phyloP scores from a whole-genome alignment of 2,113 vertebrate species.

The Bombycilla garrulus region DNA sequence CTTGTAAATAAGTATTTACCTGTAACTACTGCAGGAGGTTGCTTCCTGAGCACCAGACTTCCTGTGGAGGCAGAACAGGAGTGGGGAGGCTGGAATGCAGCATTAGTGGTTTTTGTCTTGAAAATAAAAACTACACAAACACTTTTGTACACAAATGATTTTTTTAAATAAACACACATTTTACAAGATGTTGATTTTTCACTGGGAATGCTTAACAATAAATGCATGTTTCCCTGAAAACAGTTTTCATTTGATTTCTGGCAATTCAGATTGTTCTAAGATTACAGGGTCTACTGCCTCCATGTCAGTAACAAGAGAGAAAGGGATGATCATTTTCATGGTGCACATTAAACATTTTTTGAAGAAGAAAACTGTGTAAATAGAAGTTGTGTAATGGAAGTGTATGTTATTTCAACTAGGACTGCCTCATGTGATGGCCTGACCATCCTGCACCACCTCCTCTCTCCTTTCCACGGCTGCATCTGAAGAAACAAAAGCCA shows the following conservation, averaged over 20 bases:
- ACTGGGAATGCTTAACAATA: constrained; percentile 79
- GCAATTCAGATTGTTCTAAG: not conserved
- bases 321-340: not conserved
- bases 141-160: constrained; percentile 77
- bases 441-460: accelerated
- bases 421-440: not conserved
- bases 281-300: not conserved
- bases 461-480: not conserved
- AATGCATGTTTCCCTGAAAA: constrained; percentile 76
- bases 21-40: constrained; percentile 31
- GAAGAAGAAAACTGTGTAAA: not conserved
- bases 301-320: not conserved
- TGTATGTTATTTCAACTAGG: accelerated
- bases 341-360: not conserved
- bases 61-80: constrained; percentile 8
- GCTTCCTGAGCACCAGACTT: constrained; percentile 52
- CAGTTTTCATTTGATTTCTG: constrained; percentile 69
- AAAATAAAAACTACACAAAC: constrained; percentile 70
- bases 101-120: constrained; percentile 65
- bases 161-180: constrained; percentile 77
- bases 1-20: not conserved
- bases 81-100: constrained; percentile 38
- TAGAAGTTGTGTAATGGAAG: not conserved
- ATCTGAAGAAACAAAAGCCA: accelerated
- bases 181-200: constrained; percentile 79